Evolutionary conservation across 2,113 vertebrate genomes (phyloP).

Genomic region (Oryzias celebensis): DNA sequence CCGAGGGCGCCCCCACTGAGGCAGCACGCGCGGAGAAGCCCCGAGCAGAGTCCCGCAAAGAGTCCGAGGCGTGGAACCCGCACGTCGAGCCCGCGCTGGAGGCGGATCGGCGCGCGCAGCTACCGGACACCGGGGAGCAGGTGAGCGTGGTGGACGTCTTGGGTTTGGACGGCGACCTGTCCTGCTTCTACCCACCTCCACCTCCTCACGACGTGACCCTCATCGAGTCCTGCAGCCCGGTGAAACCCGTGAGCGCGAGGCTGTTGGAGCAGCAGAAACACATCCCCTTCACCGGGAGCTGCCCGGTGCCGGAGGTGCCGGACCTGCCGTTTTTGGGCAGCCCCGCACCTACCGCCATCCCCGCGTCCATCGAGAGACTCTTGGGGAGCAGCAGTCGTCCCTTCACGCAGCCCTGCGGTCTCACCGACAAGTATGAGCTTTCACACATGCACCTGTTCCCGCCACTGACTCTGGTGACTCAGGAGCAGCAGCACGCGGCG

Average conservation of each 20-base stretch:
- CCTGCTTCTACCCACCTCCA: constrained; percentile 48
- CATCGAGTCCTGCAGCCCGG: constrained; percentile 76
- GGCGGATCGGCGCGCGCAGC: constrained; percentile 58
- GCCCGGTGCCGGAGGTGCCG: constrained; percentile 75
- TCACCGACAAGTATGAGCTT: constrained; percentile 34
- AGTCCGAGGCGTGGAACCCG: constrained; percentile 58
- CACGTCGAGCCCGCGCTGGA: constrained; percentile 65
- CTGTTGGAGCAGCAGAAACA: constrained; percentile 48
- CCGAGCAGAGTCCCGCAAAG: constrained; percentile 33
- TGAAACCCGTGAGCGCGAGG: constrained; percentile 81
- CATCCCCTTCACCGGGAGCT: constrained; percentile 76
- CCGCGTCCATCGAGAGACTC: constrained; percentile 73
- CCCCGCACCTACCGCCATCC: constrained; percentile 58
- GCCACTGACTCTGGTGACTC: constrained; percentile 52
- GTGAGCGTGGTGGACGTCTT: constrained; percentile 39
- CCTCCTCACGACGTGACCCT: constrained; percentile 25
- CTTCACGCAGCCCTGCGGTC: constrained; percentile 36
- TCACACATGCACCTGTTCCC: constrained; percentile 51
- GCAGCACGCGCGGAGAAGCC: no score
- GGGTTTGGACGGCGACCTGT: constrained; percentile 38
- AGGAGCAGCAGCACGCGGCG: constrained; percentile 46
- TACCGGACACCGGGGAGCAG: constrained; percentile 61
- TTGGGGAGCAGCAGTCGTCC: constrained; percentile 46
- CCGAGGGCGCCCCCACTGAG: no score
- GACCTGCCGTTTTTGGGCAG: constrained; percentile 80